phyloP scores from a whole-genome alignment of 2,797 vertebrate species.

The Centropyge bicolor region DNA sequence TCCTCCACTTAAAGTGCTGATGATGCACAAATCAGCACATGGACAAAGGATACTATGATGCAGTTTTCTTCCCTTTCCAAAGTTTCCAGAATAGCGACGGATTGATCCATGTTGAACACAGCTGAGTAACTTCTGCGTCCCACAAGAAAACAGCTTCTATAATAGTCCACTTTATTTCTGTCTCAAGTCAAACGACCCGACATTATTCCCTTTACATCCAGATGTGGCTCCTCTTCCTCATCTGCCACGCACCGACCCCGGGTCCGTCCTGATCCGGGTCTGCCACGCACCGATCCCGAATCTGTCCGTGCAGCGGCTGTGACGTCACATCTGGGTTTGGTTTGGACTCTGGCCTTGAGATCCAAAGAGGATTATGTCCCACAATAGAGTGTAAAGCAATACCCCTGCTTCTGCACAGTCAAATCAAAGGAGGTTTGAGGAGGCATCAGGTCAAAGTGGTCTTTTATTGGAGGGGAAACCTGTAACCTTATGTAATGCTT shows the following conservation, averaged over 20 bases:
- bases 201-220: constrained; percentile 61
- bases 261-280: constrained; percentile 47
- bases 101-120: constrained; percentile 91
- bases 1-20: not conserved
- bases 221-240: constrained; percentile 41
- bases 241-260: constrained; percentile 75
- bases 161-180: constrained; percentile 22
- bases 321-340: constrained; percentile 76
- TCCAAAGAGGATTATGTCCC: constrained; percentile 20
- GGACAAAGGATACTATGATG: constrained; percentile 90
- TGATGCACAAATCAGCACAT: not conserved
- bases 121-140: not conserved
- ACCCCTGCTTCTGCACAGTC: not conserved
- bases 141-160: not conserved
- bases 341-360: constrained; percentile 47
- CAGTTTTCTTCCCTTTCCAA: constrained; percentile 87
- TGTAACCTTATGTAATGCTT: no score
- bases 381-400: not conserved
- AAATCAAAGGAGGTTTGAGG: not conserved
- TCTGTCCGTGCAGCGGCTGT: constrained; percentile 30
- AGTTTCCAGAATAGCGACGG: constrained; percentile 92
- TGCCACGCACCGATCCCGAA: constrained; percentile 80
- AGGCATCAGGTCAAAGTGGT: not conserved
- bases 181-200: constrained; percentile 8
- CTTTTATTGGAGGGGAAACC: not conserved